Percentiles rank a stretch among this genome's conserved stretches.
Evolutionary conservation across 2,113 vertebrate genomes (phyloP).

Genomic region (Eublepharis macularius): DNA sequence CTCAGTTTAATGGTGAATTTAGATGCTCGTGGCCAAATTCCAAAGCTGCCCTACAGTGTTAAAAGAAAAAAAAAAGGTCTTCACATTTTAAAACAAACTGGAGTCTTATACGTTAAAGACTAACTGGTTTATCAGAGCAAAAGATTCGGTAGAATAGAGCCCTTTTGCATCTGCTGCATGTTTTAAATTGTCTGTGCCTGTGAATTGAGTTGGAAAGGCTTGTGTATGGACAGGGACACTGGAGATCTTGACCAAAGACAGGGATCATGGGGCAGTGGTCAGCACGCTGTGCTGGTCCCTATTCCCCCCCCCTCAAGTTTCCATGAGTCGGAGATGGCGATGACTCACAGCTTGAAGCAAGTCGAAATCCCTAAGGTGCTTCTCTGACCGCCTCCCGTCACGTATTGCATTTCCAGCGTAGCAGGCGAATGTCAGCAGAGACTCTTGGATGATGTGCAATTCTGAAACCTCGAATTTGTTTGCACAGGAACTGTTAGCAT

Average conservation of each 20-base stretch:
- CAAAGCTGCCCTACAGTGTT: too few relatives aligned
- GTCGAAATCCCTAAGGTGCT: conserved; percentile 66
- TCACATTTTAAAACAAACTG: too few relatives aligned
- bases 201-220: background rate
- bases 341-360: conserved; percentile 67
- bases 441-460: conserved; percentile 56
- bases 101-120: too few relatives aligned
- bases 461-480: conserved; percentile 52
- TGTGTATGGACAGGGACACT: background rate
- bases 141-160: fast-evolving
- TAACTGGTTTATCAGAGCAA: too few relatives aligned
- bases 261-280: conserved; percentile 36
- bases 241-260: fast-evolving
- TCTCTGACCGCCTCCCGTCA: conserved; percentile 55
- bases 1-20: too few relatives aligned
- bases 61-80: background rate
- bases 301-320: conserved; percentile 9
- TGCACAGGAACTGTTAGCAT: conserved; percentile 59
- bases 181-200: fast-evolving
- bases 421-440: conserved; percentile 61
- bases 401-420: conserved; percentile 68
- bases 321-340: conserved; percentile 47
- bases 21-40: too few relatives aligned
- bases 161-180: fast-evolving
- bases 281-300: conserved; percentile 2